Conservation (phyloP, 2,113 vertebrate genomes). For the Chrysochloris asiatica region DNA sequence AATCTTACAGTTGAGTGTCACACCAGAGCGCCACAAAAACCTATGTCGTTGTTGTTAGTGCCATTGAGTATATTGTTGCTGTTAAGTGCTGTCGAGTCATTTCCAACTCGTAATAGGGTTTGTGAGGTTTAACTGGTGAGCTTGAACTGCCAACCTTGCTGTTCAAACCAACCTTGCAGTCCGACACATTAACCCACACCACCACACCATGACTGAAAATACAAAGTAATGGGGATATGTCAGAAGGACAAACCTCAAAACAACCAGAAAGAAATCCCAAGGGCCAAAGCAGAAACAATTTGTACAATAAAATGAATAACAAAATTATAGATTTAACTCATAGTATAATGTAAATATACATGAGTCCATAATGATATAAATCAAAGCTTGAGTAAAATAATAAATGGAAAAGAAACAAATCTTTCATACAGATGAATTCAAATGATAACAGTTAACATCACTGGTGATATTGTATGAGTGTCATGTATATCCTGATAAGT, state of each 20-base stretch:
- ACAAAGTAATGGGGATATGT: neutral
- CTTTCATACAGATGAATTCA: constrained; percentile 24
- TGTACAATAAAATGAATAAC: neutral
- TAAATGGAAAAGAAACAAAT: neutral
- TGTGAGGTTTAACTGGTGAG: too few relatives aligned
- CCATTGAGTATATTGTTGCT: too few relatives aligned
- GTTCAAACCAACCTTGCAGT: too few relatives aligned
- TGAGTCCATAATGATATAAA: neutral
- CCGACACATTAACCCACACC: too few relatives aligned
- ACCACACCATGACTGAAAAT: neutral
- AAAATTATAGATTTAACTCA: neutral
- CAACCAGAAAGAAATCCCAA: neutral
- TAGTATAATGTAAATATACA: neutral
- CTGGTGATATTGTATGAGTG: too few relatives aligned
- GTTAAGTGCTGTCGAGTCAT: too few relatives aligned
- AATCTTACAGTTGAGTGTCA: too few relatives aligned
- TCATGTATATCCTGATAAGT: neutral
- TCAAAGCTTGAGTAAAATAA: neutral
- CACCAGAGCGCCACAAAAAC: too few relatives aligned
- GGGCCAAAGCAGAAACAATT: neutral
- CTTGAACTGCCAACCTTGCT: too few relatives aligned
- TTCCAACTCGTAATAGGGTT: too few relatives aligned
- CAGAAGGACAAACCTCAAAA: neutral
- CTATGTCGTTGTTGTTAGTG: too few relatives aligned
- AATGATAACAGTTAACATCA: neutral